Conservation (phyloP, 2,888 invertebrate genomes). For the Pachymerium ferrugineum region DNA sequence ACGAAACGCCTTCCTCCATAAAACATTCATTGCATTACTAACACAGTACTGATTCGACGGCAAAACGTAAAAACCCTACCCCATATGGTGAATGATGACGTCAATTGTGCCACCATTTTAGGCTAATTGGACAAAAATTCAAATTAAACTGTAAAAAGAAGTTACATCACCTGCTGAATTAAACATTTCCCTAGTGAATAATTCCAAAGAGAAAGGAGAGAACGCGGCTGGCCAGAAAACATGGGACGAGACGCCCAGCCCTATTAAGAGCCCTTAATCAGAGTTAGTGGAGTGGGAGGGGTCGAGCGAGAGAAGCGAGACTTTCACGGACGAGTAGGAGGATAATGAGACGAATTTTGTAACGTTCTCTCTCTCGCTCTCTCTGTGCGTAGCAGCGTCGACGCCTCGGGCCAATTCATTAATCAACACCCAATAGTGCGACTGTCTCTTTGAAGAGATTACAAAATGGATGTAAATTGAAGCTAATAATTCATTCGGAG, state of each 20-base stretch:
- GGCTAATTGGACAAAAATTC: not conserved
- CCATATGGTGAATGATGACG: not conserved
- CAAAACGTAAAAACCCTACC: not conserved
- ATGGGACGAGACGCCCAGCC: not conserved
- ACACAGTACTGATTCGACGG: not conserved
- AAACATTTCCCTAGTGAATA: not conserved
- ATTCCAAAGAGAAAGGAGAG: not conserved
- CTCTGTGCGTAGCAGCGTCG: too few relatives aligned
- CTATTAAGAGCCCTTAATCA: slow-evolving; percentile 4
- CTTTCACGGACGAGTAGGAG: too few relatives aligned
- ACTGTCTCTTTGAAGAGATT: not conserved
- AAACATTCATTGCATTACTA: slow-evolving; percentile 13
- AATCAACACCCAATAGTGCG: not conserved
- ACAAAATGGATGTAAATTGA: not conserved
- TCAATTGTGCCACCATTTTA: not conserved
- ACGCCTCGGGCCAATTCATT: not conserved
- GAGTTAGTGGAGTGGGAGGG: not conserved
- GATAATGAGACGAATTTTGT: too few relatives aligned
- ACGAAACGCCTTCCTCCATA: slow-evolving; percentile 13
- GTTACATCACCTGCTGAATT: not conserved
- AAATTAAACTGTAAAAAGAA: not conserved
- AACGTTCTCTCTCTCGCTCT: too few relatives aligned
- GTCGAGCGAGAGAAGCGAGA: not conserved
- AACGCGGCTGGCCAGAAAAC: not conserved
- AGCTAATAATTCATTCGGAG: slow-evolving; percentile 13